Conservation (phyloP, 2,113 vertebrate genomes). For the Dasyornis broadbenti region DNA sequence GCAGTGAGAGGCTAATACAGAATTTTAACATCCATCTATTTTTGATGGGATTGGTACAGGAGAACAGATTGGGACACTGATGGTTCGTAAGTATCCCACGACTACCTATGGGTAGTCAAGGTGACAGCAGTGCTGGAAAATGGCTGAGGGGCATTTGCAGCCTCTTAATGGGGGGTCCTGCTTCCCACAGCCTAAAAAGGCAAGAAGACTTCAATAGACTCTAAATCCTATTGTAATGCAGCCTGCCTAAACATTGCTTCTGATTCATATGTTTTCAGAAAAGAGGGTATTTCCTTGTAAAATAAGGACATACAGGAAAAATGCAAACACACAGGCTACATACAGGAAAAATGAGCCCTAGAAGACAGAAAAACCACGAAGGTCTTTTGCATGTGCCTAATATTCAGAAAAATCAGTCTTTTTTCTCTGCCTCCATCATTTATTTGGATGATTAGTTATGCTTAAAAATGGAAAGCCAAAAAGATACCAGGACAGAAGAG, state of each 20-base stretch:
- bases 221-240: background rate
- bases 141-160: background rate
- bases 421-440: background rate
- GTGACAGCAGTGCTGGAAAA: background rate
- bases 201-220: background rate
- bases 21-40: background rate
- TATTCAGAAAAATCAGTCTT: slow-evolving; percentile 23
- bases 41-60: background rate
- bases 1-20: background rate
- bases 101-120: background rate
- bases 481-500: slow-evolving; percentile 2
- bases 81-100: background rate
- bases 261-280: background rate
- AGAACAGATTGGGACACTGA: background rate
- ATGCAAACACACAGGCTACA: background rate
- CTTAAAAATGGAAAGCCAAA: slow-evolving; percentile 61
- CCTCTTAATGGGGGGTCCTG: background rate
- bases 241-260: background rate
- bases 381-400: background rate
- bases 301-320: background rate
- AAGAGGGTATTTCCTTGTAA: background rate
- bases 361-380: background rate
- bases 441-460: slow-evolving; percentile 51
- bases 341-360: background rate
- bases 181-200: background rate